Conservation (phyloP, 2,888 invertebrate species). For the Andrena chrysosceles region DNA sequence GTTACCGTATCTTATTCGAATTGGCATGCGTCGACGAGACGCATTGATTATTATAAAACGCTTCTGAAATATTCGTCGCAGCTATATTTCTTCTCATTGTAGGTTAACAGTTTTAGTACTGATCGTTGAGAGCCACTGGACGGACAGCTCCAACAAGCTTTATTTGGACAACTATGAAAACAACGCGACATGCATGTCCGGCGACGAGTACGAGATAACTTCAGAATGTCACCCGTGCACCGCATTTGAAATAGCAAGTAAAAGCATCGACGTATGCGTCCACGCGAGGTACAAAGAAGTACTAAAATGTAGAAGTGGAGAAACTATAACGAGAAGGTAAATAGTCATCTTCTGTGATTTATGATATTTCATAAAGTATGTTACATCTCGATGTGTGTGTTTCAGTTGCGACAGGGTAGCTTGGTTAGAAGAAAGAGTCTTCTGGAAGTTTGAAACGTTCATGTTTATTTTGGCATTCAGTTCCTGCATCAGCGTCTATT, state of each 20-base stretch:
- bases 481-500: conserved; percentile 85
- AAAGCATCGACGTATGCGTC: conserved; percentile 93
- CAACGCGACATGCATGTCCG: conserved; percentile 92
- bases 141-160: conserved; percentile 87
- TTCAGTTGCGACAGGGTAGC: conserved; percentile 94
- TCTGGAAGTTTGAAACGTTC: conserved; percentile 93
- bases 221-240: conserved; percentile 95
- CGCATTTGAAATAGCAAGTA: conserved; percentile 93
- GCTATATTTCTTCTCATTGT: conserved; percentile 77
- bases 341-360: neutral
- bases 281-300: conserved; percentile 94
- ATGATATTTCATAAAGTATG: neutral
- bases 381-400: conserved; percentile 61
- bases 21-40: neutral
- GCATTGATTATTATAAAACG: neutral
- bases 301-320: conserved; percentile 92
- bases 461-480: conserved; percentile 89
- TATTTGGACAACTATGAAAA: conserved; percentile 89
- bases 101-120: conserved; percentile 93
- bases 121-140: conserved; percentile 92
- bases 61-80: neutral
- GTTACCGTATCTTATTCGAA: neutral
- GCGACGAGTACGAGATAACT: conserved; percentile 90
- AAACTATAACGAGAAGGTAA: conserved; percentile 92
- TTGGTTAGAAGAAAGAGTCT: conserved; percentile 93